Evolutionary conservation across 2,797 vertebrate species (phyloP).

Genomic region (Zenarchopterus dispar): DNA sequence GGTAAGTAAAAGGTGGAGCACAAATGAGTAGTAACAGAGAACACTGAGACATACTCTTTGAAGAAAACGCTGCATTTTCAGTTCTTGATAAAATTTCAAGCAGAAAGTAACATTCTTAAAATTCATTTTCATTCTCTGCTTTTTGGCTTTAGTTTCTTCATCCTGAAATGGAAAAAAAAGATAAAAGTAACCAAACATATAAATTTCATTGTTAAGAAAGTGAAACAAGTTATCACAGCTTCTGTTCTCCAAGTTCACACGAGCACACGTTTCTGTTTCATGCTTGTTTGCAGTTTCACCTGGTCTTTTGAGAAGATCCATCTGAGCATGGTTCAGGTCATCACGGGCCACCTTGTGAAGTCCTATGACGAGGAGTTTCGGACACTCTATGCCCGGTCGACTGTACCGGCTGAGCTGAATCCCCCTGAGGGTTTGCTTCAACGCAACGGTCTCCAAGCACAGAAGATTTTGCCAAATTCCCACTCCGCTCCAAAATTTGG

Average conservation of each 20-base stretch:
- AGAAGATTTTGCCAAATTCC: slow-evolving; percentile 77
- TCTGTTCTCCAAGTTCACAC: too few relatives aligned
- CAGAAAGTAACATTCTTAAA: too few relatives aligned
- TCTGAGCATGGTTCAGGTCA: slow-evolving; percentile 96
- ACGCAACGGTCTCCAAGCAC: slow-evolving; percentile 78
- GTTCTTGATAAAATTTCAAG: slow-evolving; percentile 9
- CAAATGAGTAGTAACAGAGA: neutral
- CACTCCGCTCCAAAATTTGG: slow-evolving; percentile 83
- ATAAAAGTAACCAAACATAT: too few relatives aligned
- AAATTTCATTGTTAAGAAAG: too few relatives aligned
- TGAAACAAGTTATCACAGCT: too few relatives aligned
- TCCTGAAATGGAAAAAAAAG: too few relatives aligned
- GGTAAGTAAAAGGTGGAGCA: slow-evolving; percentile 81
- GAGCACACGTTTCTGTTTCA: too few relatives aligned
- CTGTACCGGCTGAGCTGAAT: slow-evolving; percentile 81
- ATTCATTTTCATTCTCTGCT: too few relatives aligned
- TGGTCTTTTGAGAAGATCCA: slow-evolving; percentile 98
- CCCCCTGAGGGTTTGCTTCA: slow-evolving; percentile 75
- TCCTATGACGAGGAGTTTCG: slow-evolving; percentile 97
- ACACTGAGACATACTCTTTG: slow-evolving; percentile 16
- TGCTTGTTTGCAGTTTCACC: slow-evolving; percentile 84
- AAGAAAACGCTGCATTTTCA: slow-evolving; percentile 12
- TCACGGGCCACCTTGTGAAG: slow-evolving; percentile 93
- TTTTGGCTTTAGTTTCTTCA: too few relatives aligned
- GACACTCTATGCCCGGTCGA: slow-evolving; percentile 92